phyloP scores from a whole-genome alignment of 2,888 invertebrate species.

The Elegia similella region DNA sequence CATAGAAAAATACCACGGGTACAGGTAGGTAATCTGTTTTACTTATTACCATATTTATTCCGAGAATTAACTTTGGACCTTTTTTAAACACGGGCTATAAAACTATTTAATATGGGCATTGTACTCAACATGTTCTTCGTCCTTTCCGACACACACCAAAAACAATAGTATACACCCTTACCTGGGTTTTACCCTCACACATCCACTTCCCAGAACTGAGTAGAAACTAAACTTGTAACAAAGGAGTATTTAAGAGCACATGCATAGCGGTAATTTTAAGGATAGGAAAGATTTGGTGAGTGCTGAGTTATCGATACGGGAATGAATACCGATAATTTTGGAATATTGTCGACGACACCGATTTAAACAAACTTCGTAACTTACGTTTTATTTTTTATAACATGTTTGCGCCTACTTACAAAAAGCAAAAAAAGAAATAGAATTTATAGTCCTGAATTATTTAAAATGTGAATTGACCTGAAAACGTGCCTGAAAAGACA shows the following conservation, averaged over 20 bases:
- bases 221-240: conserved; percentile 21
- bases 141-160: conserved; percentile 20
- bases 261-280: conserved; percentile 7
- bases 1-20: neutral
- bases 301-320: too few relatives aligned
- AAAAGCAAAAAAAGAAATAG: too few relatives aligned
- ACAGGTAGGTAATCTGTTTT: neutral
- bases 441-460: too few relatives aligned
- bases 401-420: too few relatives aligned
- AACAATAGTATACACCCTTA: conserved; percentile 35
- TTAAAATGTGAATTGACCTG: too few relatives aligned
- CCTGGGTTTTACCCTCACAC: conserved; percentile 42
- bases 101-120: neutral
- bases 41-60: neutral
- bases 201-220: conserved; percentile 33
- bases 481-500: too few relatives aligned
- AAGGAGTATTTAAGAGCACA: conserved; percentile 19
- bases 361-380: too few relatives aligned
- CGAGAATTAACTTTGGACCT: neutral
- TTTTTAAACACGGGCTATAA: neutral
- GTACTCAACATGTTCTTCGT: neutral
- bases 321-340: too few relatives aligned
- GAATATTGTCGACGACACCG: too few relatives aligned
- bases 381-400: too few relatives aligned
- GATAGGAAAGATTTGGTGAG: neutral